Evolutionary conservation across 2,797 vertebrate genomes (phyloP).

Genomic region (Amphiprion clarkii): DNA sequence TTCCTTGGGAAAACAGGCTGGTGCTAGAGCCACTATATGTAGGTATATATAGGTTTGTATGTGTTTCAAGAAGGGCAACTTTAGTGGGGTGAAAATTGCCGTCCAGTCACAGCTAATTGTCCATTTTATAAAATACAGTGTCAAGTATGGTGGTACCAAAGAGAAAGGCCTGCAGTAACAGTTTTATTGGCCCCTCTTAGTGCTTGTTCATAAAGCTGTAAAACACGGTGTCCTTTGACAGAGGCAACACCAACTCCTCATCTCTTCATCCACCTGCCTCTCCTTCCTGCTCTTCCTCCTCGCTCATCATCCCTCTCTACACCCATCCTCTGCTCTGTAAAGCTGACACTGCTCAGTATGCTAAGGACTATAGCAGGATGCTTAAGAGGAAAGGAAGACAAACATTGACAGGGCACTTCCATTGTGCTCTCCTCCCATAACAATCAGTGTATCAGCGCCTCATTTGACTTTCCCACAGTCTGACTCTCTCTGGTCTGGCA

Average conservation of each 20-base stretch:
- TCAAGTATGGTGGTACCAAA: constrained; percentile 60
- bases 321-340: constrained; percentile 50
- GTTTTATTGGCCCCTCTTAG: constrained; percentile 74
- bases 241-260: constrained; percentile 42
- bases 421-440: constrained; percentile 72
- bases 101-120: constrained; percentile 46
- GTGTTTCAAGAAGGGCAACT: constrained; percentile 22
- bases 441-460: constrained; percentile 73
- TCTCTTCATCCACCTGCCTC: constrained; percentile 53
- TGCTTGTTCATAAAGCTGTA: constrained; percentile 74
- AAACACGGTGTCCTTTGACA: constrained; percentile 70
- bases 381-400: constrained; percentile 73
- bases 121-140: constrained; percentile 66
- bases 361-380: constrained; percentile 62
- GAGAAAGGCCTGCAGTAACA: constrained; percentile 64
- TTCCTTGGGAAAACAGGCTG: background rate
- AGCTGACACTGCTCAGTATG: constrained; percentile 67
- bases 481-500: constrained; percentile 56
- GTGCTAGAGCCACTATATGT: background rate
- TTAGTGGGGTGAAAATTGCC: constrained; percentile 35
- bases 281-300: constrained; percentile 17
- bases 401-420: constrained; percentile 80
- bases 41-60: background rate
- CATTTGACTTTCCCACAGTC: constrained; percentile 86
- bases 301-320: constrained; percentile 34